Base-by-base conservation (phyloP, 2,797 vertebrate species). In the Bovichtus diacanthus region DNA sequence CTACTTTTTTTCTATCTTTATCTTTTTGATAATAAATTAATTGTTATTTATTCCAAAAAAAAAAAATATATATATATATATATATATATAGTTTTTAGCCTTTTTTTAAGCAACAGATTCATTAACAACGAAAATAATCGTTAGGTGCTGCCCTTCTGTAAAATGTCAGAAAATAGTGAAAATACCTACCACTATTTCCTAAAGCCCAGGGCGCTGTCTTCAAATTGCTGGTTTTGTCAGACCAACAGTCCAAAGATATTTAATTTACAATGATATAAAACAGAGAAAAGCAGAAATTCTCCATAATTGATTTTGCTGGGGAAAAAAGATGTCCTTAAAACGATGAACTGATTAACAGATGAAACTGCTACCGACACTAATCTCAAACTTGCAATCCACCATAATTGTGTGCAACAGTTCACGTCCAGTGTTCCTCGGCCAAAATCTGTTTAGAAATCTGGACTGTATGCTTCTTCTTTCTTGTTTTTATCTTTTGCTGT, bases 401-500 rank as follows among this genome's bases (percentile, higher is more conserved):
- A 49, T 27, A 29, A 23, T 3, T 23, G 9, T 67, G 38, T 34
- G 41, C 7, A 53, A 21, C 19, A 23, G 51, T 25, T 74, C 25
- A 62, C 13, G 55, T 64, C 12, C 2, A 43, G 5, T 1, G 11
- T 15, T 3, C 4, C 6, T 7, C 12, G 27, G n/a, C 15, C 29
- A 64, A 39, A 71, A 77, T 44, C 47, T 46, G 34, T 21, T 44
- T 13, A 62, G 50, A 50, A 66, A 61, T 65, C 34, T 61, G 15
- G 27, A 67, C 18, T 53, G 31, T 15, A 34, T 27, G 56, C 13
- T 66, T 18, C n/a, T 18, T 8, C n/a, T 8, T 55, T n/a, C n/a
- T n/a, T n/a, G n/a, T n/a, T 66, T 70, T 19, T 55, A 76, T 77
- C 43, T 15, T 36, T 27, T 65, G 39, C n/a, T 70, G 25, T 29